A percentile compares a stretch with the other conserved stretches of the same genome.
phyloP scores from a whole-genome alignment of 2,888 invertebrate species.

The Andrena minutula region DNA sequence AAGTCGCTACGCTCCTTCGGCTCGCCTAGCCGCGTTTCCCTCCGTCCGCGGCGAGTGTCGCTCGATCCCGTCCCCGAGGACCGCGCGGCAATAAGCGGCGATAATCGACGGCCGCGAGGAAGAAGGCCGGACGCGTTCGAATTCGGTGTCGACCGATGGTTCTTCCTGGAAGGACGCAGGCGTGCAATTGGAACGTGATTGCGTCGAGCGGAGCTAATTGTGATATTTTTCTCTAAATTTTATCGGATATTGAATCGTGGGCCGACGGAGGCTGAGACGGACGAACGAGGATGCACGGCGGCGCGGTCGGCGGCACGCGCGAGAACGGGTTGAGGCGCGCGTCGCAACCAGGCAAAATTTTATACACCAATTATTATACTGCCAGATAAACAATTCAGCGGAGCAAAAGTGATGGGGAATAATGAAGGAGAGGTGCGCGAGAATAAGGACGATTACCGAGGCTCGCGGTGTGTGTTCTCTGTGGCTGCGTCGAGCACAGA shows the following conservation, averaged over 20 bases:
- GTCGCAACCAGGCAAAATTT: constrained; percentile 71
- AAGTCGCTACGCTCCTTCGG: background rate
- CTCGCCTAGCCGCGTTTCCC: background rate
- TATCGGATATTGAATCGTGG: constrained; percentile 61
- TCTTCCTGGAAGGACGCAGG: constrained; percentile 63
- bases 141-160: constrained; percentile 60
- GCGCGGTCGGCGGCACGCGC: background rate
- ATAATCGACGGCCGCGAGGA: constrained; percentile 42
- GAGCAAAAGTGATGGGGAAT: constrained; percentile 56
- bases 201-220: constrained; percentile 68
- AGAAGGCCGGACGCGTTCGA: constrained; percentile 47
- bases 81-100: background rate
- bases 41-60: background rate
- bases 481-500: constrained; percentile 56
- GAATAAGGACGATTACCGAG: constrained; percentile 29
- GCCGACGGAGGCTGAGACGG: constrained; percentile 43
- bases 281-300: constrained; percentile 10
- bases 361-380: constrained; percentile 81
- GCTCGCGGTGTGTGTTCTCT: constrained; percentile 38
- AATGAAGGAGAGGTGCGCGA: background rate
- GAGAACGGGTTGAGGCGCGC: background rate
- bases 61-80: background rate
- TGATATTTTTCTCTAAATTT: constrained; percentile 73
- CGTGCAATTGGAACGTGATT: constrained; percentile 49
- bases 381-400: constrained; percentile 73